Base-by-base conservation (phyloP, 2,113 vertebrate species). In the Chrysemys picta region DNA sequence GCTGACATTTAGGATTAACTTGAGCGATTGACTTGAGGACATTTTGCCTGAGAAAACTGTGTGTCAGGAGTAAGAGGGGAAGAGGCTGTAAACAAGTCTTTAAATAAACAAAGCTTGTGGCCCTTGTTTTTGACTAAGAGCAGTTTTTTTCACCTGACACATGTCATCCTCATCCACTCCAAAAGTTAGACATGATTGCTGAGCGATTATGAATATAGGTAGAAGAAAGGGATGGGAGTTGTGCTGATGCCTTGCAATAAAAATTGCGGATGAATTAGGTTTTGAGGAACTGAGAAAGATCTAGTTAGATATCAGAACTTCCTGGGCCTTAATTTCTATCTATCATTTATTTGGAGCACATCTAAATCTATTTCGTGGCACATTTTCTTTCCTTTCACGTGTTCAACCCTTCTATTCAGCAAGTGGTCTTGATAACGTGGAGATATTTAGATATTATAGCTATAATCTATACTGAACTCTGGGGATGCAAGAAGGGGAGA, bases 1-100 rank as follows among this genome's bases (percentile, higher is more conserved):
- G 82, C 95, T 95, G 91, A 91, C 89, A 89, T 92, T 92, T 72
- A 84, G 80, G 91, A 89, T 91, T 90, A 93, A 89, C 85, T 54
- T 50, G 80, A 95, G 89, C 53, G 80, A 91, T 86, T 94, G 85
- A 89, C 87, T 90, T 90, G 80, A 92, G 59, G 85, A 86, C 82
- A 88, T 14, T 49, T 62, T 29, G 90, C 87, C 45, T 72, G 65
- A 72, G 65, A 72, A 72, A 72, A 72, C 65, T 65, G 35, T 38
- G 35, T 69, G n/a, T 72, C 65, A 38, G n/a, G 57, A 72, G 35
- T 17, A 38, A n/a, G 16, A 21, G 16, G n/a, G 8, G 65, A 72
- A 72, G n/a, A 31, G 35, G n/a, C 17, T n/a, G 35, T n/a, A 72
- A n/a, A n/a, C 14, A 72, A 72, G 19, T 22, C 65, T 69, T 69